Conservation (phyloP, 1,140 invertebrate genomes). For the Lepidotrigona ventralis region DNA sequence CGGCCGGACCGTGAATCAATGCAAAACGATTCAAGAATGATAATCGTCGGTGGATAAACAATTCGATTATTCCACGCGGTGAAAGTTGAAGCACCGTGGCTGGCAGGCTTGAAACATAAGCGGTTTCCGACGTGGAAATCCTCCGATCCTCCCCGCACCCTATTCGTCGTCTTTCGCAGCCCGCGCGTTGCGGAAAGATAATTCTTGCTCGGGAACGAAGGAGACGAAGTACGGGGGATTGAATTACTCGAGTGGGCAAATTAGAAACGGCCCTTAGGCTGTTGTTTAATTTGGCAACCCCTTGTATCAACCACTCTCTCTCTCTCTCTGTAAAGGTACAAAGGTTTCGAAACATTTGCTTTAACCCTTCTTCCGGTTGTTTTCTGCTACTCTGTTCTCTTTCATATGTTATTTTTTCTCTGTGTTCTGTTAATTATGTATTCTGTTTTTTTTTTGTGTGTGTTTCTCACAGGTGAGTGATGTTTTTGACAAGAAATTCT, state of each 20-base stretch:
- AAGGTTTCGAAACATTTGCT: slow-evolving; percentile 21
- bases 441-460: background rate
- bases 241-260: slow-evolving; percentile 58
- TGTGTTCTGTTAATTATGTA: background rate
- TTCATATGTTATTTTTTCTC: too few species aligned
- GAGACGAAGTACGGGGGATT: slow-evolving; percentile 19
- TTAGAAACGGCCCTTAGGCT: slow-evolving; percentile 56
- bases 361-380: background rate
- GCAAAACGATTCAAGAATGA: background rate
- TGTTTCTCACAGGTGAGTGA: background rate
- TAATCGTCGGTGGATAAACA: slow-evolving; percentile 35
- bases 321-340: slow-evolving; percentile 46
- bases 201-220: slow-evolving; percentile 47
- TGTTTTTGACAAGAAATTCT: too few species aligned
- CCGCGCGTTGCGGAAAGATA: slow-evolving; percentile 29
- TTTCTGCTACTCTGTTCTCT: background rate
- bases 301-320: slow-evolving; percentile 52
- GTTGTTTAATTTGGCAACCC: slow-evolving; percentile 64
- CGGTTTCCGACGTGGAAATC: slow-evolving; percentile 47
- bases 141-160: background rate
- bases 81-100: slow-evolving; percentile 19
- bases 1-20: background rate
- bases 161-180: background rate
- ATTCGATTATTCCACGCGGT: slow-evolving; percentile 51
- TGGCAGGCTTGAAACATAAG: slow-evolving; percentile 26